Percentiles rank a stretch among this genome's conserved stretches.
Conservation (phyloP, 2,797 vertebrate species). For the Cetoscarus ocellatus region DNA sequence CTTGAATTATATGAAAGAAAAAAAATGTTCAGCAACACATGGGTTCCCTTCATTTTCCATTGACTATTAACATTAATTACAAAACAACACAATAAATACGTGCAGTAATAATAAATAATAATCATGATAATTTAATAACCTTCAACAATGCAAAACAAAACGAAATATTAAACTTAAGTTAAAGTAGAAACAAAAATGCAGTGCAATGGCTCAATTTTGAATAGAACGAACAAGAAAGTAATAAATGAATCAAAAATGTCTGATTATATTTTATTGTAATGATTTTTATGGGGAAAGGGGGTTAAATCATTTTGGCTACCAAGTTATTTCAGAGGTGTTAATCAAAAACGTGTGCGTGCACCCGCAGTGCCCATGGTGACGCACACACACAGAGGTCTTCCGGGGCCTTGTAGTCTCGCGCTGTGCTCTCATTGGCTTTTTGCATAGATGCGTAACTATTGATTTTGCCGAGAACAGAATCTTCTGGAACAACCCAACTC, state of each 20-base stretch:
- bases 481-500: conserved; percentile 43
- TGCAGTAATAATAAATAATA: conserved; percentile 70
- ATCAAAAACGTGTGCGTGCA: conserved; percentile 35
- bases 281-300: neutral
- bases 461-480: conserved; percentile 56
- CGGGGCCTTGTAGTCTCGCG: conserved; percentile 54
- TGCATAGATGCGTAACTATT: conserved; percentile 80
- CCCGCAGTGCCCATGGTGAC: conserved; percentile 49
- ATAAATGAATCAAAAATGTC: conserved; percentile 25
- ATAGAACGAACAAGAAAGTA: conserved; percentile 38
- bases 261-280: conserved; percentile 21
- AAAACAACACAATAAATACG: conserved; percentile 74
- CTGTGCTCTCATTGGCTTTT: conserved; percentile 63
- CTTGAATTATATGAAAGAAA: conserved; percentile 60
- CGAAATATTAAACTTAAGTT: conserved; percentile 40
- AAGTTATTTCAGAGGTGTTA: neutral
- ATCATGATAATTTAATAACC: conserved; percentile 55
- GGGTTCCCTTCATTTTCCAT: conserved; percentile 64
- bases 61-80: conserved; percentile 74
- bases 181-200: conserved; percentile 51
- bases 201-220: conserved; percentile 51
- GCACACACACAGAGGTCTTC: conserved; percentile 45
- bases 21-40: conserved; percentile 67
- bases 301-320: conserved; percentile 30
- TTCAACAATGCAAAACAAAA: conserved; percentile 36